These are phyloP conservation scores for Echeneis naucrates DNA, from an alignment of 2,797 vertebrate species.

Conservation along the genomic window DNA sequence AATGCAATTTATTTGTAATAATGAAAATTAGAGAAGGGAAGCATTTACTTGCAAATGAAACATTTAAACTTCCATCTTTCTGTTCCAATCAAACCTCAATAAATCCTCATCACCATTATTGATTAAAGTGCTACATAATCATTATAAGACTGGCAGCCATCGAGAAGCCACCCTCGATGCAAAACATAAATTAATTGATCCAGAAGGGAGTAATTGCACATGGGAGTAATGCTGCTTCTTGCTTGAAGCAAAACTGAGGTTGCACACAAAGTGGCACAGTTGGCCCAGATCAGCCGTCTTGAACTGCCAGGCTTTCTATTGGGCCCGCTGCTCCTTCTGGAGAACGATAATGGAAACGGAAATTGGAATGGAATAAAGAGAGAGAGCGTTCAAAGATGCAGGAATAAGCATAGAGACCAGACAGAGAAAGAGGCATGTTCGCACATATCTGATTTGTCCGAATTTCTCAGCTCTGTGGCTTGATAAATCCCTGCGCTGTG, in stretches of 20 bases:
- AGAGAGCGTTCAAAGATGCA: slow-evolving; percentile 31
- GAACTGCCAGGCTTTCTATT: slow-evolving; percentile 44
- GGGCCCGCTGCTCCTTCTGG: slow-evolving; percentile 33
- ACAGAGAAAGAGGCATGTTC: slow-evolving; percentile 58
- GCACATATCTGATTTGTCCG: slow-evolving; percentile 70
- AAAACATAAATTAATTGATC: slow-evolving; percentile 62
- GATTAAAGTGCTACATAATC: slow-evolving; percentile 56
- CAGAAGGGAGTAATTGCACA: slow-evolving; percentile 59
- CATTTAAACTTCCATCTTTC: slow-evolving; percentile 50
- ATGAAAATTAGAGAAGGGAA: slow-evolving; percentile 47
- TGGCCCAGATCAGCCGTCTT: slow-evolving; percentile 56
- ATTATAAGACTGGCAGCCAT: slow-evolving; percentile 49
- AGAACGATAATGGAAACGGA: slow-evolving; percentile 56
- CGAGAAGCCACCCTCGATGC: slow-evolving; percentile 34
- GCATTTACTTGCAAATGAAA: slow-evolving; percentile 46
- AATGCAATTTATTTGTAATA: slow-evolving; percentile 55
- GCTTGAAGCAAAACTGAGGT: slow-evolving; percentile 35
- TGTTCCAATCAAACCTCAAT: slow-evolving; percentile 57
- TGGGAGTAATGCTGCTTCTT: slow-evolving; percentile 33
- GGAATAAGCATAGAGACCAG: slow-evolving; percentile 47
- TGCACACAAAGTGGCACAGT: slow-evolving; percentile 38
- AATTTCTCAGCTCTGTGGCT: slow-evolving; percentile 69
- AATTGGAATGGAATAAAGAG: slow-evolving; percentile 55
- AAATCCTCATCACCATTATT: slow-evolving; percentile 62
- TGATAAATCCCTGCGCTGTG: slow-evolving; percentile 71